Evolutionary conservation across 1,140 invertebrate species (phyloP).

Genomic region (Pseudomyrmex dendroicus): DNA sequence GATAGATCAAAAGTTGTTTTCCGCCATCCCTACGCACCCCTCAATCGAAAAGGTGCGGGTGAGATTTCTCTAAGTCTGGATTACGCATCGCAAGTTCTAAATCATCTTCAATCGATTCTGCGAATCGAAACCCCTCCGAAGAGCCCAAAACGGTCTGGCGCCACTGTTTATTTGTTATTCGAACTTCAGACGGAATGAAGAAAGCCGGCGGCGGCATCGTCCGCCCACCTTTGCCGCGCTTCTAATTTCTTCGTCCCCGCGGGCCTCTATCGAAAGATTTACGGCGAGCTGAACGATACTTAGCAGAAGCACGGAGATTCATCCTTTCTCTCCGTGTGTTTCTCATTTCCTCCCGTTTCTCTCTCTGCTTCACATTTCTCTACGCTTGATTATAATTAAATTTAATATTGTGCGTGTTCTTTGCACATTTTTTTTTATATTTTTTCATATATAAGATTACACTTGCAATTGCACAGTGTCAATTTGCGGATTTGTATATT

Average conservation of each 20-base stretch:
- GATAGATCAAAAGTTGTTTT: slow-evolving; percentile 50
- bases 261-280: slow-evolving; percentile 56
- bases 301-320: slow-evolving; percentile 39
- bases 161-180: slow-evolving; percentile 56
- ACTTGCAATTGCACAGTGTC: neutral
- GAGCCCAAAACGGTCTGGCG: neutral
- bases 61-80: slow-evolving; percentile 47
- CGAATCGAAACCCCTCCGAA: neutral
- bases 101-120: slow-evolving; percentile 56
- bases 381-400: too few species aligned
- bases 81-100: slow-evolving; percentile 25
- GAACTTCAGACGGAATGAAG: slow-evolving; percentile 37
- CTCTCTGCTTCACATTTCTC: neutral
- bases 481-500: neutral
- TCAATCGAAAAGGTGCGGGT: neutral
- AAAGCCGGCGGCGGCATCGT: neutral
- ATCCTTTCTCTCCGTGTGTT: neutral
- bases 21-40: neutral
- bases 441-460: neutral
- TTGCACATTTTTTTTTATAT: neutral
- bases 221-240: slow-evolving; percentile 17
- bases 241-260: slow-evolving; percentile 40
- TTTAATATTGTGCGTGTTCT: too few species aligned
- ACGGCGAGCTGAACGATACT: slow-evolving; percentile 40
- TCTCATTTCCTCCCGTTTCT: neutral